phyloP scores from a whole-genome alignment of 2,113 vertebrate species.

The Anseranas semipalmata region DNA sequence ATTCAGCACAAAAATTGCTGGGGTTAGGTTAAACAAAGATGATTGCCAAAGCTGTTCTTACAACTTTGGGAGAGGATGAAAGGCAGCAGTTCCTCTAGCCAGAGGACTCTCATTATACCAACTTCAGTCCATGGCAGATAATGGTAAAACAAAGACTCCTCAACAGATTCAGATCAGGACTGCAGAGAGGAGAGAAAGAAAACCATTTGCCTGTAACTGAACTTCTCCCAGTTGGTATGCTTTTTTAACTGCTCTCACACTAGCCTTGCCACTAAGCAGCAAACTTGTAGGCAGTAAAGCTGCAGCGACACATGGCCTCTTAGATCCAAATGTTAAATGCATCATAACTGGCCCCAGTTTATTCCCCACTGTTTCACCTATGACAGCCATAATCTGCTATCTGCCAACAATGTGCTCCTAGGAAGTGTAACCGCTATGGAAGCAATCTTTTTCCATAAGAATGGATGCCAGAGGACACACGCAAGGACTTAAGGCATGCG shows the following conservation, averaged over 20 bases:
- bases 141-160: neutral
- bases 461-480: neutral
- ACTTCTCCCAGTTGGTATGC: neutral
- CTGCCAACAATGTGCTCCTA: neutral
- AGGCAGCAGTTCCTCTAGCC: neutral
- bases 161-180: neutral
- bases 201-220: neutral
- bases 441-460: neutral
- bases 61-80: neutral
- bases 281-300: neutral
- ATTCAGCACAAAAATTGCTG: neutral
- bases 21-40: neutral
- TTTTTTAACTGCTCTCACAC: neutral
- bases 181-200: neutral
- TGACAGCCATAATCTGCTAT: neutral
- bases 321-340: neutral
- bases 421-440: neutral
- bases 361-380: neutral
- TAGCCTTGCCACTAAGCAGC: neutral
- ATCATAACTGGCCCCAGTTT: neutral
- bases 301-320: neutral
- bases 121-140: neutral
- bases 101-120: neutral
- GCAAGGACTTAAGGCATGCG: neutral
- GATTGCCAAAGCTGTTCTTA: neutral